Evolutionary conservation across 2,888 invertebrate species (phyloP).

Genomic region (Cylindroiulus punctatus): DNA sequence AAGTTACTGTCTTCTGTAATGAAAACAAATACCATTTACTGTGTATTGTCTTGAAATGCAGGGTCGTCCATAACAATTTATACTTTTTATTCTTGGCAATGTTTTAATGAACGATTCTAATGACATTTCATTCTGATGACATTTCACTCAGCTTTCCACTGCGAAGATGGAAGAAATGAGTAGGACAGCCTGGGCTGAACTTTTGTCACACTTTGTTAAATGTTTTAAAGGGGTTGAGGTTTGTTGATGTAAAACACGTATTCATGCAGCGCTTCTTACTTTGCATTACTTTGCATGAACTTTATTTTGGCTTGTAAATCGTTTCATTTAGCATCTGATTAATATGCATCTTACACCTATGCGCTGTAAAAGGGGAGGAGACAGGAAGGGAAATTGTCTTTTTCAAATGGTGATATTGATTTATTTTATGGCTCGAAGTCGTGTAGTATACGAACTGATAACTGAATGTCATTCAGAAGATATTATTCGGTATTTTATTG

Average conservation of each 20-base stretch:
- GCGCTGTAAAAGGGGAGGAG: background rate
- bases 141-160: background rate
- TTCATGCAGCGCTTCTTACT: background rate
- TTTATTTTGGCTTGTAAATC: background rate
- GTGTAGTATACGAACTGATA: conserved; percentile 19
- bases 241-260: background rate
- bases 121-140: background rate
- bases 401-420: background rate
- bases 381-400: background rate
- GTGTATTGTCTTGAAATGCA: too few relatives aligned
- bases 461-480: background rate
- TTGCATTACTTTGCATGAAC: background rate
- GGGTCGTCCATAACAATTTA: too few relatives aligned
- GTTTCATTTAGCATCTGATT: background rate
- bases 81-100: too few relatives aligned
- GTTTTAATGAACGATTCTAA: background rate
- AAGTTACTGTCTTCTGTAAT: too few relatives aligned
- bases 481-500: background rate
- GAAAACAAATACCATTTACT: too few relatives aligned
- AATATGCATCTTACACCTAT: background rate
- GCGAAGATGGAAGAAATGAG: conserved; percentile 17
- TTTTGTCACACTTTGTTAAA: conserved; percentile 34
- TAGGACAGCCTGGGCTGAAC: conserved; percentile 34
- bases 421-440: background rate
- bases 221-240: conserved; percentile 29